phyloP scores from a whole-genome alignment of 2,113 vertebrate genomes.

The Malurus alboscapulatus region DNA sequence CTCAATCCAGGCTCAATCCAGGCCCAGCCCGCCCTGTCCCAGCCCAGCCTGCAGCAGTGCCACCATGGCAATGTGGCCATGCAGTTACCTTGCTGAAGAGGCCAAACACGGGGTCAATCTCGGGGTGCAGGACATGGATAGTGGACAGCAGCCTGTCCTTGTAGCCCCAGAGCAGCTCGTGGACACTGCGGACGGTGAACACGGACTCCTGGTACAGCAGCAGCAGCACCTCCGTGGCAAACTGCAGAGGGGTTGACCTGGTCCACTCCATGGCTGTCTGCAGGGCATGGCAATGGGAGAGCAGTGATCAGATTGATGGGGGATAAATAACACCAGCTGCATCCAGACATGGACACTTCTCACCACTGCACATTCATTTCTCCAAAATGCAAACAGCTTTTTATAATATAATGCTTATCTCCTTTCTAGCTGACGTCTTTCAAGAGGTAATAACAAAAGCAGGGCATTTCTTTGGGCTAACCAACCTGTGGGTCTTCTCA shows the following conservation, averaged over 20 bases:
- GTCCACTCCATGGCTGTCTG: conserved; percentile 84
- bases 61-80: background rate
- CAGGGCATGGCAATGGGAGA: background rate
- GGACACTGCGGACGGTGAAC: conserved; percentile 78
- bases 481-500: background rate
- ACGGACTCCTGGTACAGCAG: conserved; percentile 71
- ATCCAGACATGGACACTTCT: background rate
- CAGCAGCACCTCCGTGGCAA: conserved; percentile 63
- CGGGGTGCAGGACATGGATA: conserved; percentile 16
- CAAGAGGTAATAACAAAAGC: background rate
- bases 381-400: background rate
- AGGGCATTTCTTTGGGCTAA: background rate
- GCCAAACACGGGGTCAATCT: conserved; percentile 81
- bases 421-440: background rate
- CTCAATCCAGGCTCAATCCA: background rate
- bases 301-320: background rate
- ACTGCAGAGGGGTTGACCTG: conserved; percentile 11
- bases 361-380: background rate
- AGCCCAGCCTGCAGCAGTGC: background rate
- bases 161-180: conserved; percentile 92
- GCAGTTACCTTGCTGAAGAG: conserved; percentile 87
- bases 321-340: background rate
- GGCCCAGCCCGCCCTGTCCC: background rate
- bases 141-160: conserved; percentile 80
- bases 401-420: background rate